phyloP scores from a whole-genome alignment of 1,140 invertebrate species.

The Delia radicum region DNA sequence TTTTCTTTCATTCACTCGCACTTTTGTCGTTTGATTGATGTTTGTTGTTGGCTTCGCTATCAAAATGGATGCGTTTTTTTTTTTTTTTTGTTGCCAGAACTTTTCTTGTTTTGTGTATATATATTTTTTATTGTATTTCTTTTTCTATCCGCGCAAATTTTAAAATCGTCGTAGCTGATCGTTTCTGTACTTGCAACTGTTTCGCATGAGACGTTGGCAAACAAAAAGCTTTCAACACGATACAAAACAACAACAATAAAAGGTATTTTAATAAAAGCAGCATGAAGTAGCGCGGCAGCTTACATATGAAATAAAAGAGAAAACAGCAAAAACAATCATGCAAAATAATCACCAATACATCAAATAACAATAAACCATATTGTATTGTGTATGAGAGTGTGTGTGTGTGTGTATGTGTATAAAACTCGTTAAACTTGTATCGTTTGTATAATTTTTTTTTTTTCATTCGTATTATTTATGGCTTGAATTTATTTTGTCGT shows the following conservation, averaged over 20 bases:
- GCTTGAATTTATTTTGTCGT: not conserved
- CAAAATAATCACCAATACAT: slow-evolving; percentile 6
- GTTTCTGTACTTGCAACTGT: slow-evolving; percentile 56
- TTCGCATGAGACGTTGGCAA: slow-evolving; percentile 43
- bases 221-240: slow-evolving; percentile 50
- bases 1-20: slow-evolving; percentile 7
- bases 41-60: slow-evolving; percentile 5
- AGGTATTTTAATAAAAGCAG: slow-evolving; percentile 12
- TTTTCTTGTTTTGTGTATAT: not conserved
- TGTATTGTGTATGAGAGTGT: slow-evolving; percentile 35
- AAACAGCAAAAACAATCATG: slow-evolving; percentile 21
- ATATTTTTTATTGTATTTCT: not conserved
- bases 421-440: not conserved
- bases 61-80: not conserved
- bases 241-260: slow-evolving; percentile 24
- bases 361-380: not conserved
- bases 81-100: no score
- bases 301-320: not conserved
- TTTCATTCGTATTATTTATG: slow-evolving; percentile 21
- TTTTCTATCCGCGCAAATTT: slow-evolving; percentile 37
- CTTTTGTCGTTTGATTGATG: not conserved
- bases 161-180: slow-evolving; percentile 52
- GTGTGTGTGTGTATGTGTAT: not conserved
- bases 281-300: not conserved
- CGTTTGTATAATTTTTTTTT: slow-evolving; percentile 10